Conservation (phyloP, 2,113 vertebrate species). For the Entomyzon cyanotis region DNA sequence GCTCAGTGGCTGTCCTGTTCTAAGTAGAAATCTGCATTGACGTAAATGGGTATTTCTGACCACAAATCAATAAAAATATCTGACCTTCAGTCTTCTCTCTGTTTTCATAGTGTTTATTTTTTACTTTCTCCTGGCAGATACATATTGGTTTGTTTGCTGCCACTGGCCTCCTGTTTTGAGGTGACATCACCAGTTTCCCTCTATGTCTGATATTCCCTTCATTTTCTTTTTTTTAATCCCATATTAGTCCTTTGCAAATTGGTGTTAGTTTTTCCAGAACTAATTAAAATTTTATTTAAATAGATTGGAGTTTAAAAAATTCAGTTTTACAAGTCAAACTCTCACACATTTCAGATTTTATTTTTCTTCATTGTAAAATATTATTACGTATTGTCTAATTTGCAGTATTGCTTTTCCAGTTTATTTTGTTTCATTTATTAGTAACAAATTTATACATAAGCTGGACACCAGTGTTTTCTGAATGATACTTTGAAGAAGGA, state of each 20-base stretch:
- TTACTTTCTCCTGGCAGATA: background rate
- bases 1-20: background rate
- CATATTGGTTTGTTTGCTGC: background rate
- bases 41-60: background rate
- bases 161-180: background rate
- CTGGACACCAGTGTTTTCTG: background rate
- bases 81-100: background rate
- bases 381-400: background rate
- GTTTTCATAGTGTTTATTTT: background rate
- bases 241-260: background rate
- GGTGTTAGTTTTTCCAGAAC: background rate
- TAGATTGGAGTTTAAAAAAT: background rate
- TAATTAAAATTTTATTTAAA: background rate
- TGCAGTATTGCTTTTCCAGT: background rate
- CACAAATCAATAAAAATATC: background rate
- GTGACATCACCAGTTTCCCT: background rate
- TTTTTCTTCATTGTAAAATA: background rate
- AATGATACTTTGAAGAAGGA: background rate
- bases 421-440: background rate
- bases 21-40: background rate
- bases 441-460: background rate
- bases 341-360: background rate
- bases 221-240: background rate
- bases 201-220: background rate
- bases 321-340: background rate